These are phyloP conservation scores for Tiaroga cobitis DNA, from an alignment of 2,797 vertebrate genomes.

Conservation along the genomic window DNA sequence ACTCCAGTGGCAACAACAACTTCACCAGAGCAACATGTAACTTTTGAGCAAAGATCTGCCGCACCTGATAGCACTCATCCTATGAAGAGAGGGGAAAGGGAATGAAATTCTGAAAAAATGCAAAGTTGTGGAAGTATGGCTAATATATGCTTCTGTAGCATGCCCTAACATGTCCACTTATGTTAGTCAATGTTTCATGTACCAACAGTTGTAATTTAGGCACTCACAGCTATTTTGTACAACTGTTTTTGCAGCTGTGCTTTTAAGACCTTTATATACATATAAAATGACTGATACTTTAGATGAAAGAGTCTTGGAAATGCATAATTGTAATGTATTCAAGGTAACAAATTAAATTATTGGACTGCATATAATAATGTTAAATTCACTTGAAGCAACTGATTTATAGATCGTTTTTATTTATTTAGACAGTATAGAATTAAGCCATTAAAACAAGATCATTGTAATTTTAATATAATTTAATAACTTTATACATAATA, in stretches of 20 bases:
- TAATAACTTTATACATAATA: neutral
- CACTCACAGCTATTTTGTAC: neutral
- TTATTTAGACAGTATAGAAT: neutral
- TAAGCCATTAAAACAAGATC: neutral
- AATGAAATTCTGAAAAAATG: neutral
- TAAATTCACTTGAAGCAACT: neutral
- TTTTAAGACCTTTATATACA: neutral
- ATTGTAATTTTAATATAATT: neutral
- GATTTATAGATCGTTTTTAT: neutral
- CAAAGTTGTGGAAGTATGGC: neutral
- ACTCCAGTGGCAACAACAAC: conserved; percentile 93
- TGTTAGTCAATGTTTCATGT: neutral
- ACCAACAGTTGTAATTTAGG: neutral
- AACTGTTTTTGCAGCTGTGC: neutral
- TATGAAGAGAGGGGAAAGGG: conserved; percentile 59
- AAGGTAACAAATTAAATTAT: neutral
- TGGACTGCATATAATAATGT: neutral
- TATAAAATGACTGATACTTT: no score
- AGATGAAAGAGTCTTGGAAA: no score
- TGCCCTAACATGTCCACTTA: neutral
- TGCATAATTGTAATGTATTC: no score
- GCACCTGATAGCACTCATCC: conserved; percentile 99
- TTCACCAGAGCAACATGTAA: conserved; percentile 96
- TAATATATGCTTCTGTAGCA: neutral
- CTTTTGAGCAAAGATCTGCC: conserved; percentile 98